These are phyloP conservation scores for Haliaeetus albicilla DNA, from an alignment of 2,797 vertebrate genomes.

Conservation along the genomic window DNA sequence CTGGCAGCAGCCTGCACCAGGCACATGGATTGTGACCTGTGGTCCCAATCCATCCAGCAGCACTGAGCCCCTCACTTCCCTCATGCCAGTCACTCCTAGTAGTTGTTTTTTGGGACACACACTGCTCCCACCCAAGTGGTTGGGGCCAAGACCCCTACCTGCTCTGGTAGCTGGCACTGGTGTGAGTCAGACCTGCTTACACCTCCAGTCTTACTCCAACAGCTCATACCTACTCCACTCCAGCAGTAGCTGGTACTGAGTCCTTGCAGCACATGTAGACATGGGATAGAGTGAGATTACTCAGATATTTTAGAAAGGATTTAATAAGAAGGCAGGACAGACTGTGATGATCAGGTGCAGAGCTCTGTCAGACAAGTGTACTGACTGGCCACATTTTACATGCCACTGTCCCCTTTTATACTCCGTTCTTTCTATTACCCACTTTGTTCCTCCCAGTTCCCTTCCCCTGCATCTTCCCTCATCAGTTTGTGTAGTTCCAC, in stretches of 20 bases:
- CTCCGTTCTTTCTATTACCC: neutral
- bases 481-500: neutral
- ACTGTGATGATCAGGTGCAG: accelerated
- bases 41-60: neutral
- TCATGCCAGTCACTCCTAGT: neutral
- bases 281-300: neutral
- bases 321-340: neutral
- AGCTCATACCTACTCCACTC: neutral
- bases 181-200: neutral
- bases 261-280: neutral
- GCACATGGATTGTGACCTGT: neutral
- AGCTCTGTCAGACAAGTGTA: neutral
- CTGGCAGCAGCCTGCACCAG: neutral
- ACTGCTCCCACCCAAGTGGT: accelerated
- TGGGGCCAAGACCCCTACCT: neutral
- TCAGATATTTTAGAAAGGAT: neutral
- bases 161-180: neutral
- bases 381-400: neutral
- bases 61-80: neutral
- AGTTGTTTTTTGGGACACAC: neutral
- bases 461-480: neutral
- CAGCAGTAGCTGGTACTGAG: neutral
- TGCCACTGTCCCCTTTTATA: accelerated
- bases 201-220: neutral
- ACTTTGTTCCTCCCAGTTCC: neutral